Base-by-base conservation (phyloP, 2,888 invertebrate species). In the Orthosia gothica region DNA sequence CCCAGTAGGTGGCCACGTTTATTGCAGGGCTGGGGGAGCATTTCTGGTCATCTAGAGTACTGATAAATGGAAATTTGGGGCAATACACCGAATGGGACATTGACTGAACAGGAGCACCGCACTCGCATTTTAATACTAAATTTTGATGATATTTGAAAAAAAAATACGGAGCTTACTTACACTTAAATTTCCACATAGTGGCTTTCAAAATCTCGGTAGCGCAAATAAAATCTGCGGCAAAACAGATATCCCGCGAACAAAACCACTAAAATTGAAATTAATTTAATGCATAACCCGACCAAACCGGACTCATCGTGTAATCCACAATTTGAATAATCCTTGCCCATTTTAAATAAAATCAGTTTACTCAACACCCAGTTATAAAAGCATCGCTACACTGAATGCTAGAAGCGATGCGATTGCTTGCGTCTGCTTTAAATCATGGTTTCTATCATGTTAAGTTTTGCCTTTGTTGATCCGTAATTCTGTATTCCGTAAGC, bases 281-380 rank as follows among this genome's bases (percentile, higher is more conserved):
- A 61, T 68, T 67, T 52, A 67, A 64, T 66, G 65, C 61, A 62
- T n/a, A 74, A 61, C 59, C 69, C 80, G 49, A 49, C 3, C 40
- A 54, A 52, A 75, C 49, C 65, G 1, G 26, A 18, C 75, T 74
- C 67, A 64, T 54, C 32, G 49, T 62, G 26, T 76, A 75, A 81
- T 67, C 84, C 81, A 32, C 64, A 75, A 70, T 84, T 81, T 84
- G 75, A 81, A 81, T 81, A 84, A 81, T 74, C 68, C 57, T 45
- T 7, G 32, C 13, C 50, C 23, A 58, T 70, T 73, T 79, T 83
- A 83, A 83, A 83, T 79, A 72, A 76, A 85, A 74, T 76, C 71
- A 70, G 63, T 78, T 70, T 55, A 65, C 54, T 63, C 54, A 58
- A 74, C 68, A 68, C 61, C 45, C 59, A 16, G 57, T 40, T 61